Evolutionary conservation across 2,797 vertebrate species (phyloP), one percentile per base, ranked within the genome.

Genomic region (Gymnodraco acuticeps): DNA sequence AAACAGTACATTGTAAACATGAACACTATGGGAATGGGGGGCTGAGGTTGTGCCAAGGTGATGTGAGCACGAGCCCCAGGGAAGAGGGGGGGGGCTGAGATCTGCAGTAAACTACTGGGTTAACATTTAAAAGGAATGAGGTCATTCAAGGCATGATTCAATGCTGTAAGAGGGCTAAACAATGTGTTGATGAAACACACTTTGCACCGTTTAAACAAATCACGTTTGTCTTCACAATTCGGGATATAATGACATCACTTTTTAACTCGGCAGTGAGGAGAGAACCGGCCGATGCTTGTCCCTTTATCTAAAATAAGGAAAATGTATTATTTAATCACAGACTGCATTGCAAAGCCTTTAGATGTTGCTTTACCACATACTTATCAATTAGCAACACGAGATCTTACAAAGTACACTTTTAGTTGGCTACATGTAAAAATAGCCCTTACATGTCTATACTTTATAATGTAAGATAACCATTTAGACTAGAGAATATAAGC

Each of bases 1-100:
- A 92, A 93, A 92, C 87, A 91, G 64, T 80, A 80, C 77, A 86
- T 85, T 87, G 84, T 93, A 91, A 94, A 94, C 90, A 93, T 82
- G 69, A 87, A 81, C 89, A 85, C 89, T 88, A 77, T 69, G 86
- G 88, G 90, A 91, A 90, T 88, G 84, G 87, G 77, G 73, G 70
- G 75, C 68, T 46, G 73, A 79, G 80, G 76, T 56, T 80, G 64
- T 87, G 80, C 86, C 66, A 59, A 68, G 46, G 67, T 76, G 76
- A 75, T 78, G 71, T 50, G 82, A 81, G 82, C 42, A 71, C 64
- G 50, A 9, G 58, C 89, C 82, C 77, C 16, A 2, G 88, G 78
- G 86, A 88, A 63, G 50, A 59, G 38, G 27, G 27, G 27, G 27
- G 27, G 73, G 70, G 61, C 58, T 61, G 54, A 73, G 38, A 58